Evolutionary conservation across 2,888 invertebrate species (phyloP), one percentile per base, ranked within the genome.

Genomic region (Cancer borealis): DNA sequence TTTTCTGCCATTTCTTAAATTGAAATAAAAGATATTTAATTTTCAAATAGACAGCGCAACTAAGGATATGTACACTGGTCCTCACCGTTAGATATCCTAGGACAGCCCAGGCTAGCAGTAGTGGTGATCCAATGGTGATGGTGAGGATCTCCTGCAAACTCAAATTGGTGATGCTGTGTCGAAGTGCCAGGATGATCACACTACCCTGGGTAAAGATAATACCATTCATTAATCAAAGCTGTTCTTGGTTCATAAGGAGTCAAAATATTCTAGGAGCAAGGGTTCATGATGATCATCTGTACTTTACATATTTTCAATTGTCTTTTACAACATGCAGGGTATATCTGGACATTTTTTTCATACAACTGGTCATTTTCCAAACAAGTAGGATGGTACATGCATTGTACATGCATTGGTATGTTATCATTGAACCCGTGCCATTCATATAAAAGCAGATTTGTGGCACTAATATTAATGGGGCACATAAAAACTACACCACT

Each of bases 51-150:
- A 60, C 3, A 60, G 60, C 21, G 21, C 60, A 60, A 60, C 21
- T 60, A 60, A 21, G 60, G 3, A 14, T 3, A 60, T 21, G 60
- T 21, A 21, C 60, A 60, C 21, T 17, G n/a, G n/a, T 17, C 6
- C 93, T 93, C n/a, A 93, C 93, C 47, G 88, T 92, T 46, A 93
- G 49, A 46, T 93, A 93, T 21, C 92, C 92, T 17, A 93, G 88
- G 46, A 88, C 45, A 26, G 88, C 93, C 93, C 93, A 93, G 0
- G 92, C 91, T 30, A 92, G n/a, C 0, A 93, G 66, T 66, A 91
- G n/a, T 30, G 92, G 93, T 21, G 47, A 3, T 5, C 93, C 93
- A 14, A 93, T 60, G 26, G 88, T 92, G 30, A 93, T 45, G 6
- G 66, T 92, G 26, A 93, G n/a, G 14, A 93, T 66, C 73, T 93